phyloP scores from a whole-genome alignment of 2,797 vertebrate species.

The Chrysolophus pictus region DNA sequence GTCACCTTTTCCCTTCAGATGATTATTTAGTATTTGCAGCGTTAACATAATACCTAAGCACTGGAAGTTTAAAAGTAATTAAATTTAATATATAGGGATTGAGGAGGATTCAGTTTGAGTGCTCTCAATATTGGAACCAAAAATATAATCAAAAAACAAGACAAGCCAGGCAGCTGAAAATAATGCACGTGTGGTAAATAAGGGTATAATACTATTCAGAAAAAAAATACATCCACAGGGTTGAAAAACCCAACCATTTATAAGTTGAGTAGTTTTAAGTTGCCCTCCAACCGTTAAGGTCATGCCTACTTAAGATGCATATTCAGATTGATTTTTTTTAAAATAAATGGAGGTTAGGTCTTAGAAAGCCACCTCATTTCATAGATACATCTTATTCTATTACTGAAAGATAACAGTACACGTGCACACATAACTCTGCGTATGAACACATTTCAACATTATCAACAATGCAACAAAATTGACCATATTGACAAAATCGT shows the following conservation, averaged over 20 bases:
- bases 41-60: not conserved
- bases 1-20: slow-evolving; percentile 2
- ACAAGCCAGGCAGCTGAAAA: not conserved
- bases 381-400: not conserved
- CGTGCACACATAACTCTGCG: accelerated
- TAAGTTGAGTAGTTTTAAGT: not conserved
- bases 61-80: not conserved
- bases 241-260: slow-evolving; percentile 1
- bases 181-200: not conserved
- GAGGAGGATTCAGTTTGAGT: not conserved
- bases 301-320: not conserved
- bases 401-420: not conserved
- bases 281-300: not conserved
- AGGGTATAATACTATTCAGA: not conserved
- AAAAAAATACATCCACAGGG: not conserved
- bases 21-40: slow-evolving; percentile 17
- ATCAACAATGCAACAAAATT: not conserved
- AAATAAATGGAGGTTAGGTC: not conserved
- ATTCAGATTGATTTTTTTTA: not conserved
- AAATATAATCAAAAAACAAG: not conserved
- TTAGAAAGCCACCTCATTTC: not conserved
- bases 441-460: not conserved
- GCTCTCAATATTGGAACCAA: not conserved
- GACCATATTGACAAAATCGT: not conserved
- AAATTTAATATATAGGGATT: slow-evolving; percentile 13